These are phyloP conservation scores for Simalia tracyae DNA, from an alignment of 2,797 vertebrate species.

Conservation along the genomic window DNA sequence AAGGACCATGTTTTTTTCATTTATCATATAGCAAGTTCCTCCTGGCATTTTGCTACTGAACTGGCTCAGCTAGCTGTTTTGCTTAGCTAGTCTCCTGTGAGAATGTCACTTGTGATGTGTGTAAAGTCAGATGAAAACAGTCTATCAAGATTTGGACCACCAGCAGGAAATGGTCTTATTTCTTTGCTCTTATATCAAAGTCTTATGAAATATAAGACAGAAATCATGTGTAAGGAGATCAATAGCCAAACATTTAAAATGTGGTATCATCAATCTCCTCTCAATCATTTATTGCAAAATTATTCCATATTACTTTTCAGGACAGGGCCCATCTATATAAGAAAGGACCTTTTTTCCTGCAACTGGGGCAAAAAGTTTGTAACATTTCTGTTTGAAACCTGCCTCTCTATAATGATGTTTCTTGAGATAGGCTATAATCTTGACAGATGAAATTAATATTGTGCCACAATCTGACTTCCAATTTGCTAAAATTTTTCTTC, in stretches of 20 bases:
- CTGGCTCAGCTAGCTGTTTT: not conserved
- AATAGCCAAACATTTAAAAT: not conserved
- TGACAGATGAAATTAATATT: not conserved
- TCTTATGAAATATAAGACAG: not conserved
- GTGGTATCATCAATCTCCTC: not conserved
- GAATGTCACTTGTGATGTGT: constrained; percentile 6
- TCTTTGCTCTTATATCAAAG: not conserved
- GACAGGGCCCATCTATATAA: not conserved
- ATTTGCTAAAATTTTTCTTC: too few species aligned
- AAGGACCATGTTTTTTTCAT: not conserved
- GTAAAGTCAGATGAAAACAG: constrained; percentile 1
- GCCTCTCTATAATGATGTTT: not conserved
- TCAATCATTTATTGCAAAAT: not conserved
- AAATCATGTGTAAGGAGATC: not conserved
- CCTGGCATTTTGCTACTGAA: not conserved
- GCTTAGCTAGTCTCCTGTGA: not conserved
- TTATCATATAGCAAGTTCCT: not conserved
- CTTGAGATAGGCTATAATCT: not conserved
- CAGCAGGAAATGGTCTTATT: not conserved
- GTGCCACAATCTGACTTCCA: too few species aligned
- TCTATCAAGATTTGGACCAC: not conserved
- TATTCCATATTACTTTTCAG: not conserved
- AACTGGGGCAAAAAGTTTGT: not conserved
- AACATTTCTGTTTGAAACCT: not conserved
- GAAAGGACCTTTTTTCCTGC: not conserved